Percentiles rank a stretch among this genome's conserved stretches.
These are phyloP conservation scores for Zaprionus capensis DNA, from an alignment of 1,140 invertebrate species.

Conservation along the genomic window DNA sequence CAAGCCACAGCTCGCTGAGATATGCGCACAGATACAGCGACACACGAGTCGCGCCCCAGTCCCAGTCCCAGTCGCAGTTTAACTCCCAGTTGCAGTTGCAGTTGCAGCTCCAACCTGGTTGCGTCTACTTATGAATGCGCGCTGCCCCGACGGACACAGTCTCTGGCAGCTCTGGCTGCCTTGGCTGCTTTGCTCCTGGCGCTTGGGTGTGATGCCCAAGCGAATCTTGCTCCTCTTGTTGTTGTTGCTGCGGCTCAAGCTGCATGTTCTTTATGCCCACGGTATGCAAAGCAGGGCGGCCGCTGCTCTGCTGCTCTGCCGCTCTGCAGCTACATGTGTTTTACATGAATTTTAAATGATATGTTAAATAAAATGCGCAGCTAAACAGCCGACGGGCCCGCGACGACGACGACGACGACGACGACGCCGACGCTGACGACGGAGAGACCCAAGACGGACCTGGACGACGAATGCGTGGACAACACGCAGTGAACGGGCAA, in stretches of 20 bases:
- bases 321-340: conserved; percentile 73
- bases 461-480: conserved; percentile 41
- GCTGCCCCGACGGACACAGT: conserved; percentile 35
- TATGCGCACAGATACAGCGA: conserved; percentile 45
- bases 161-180: not conserved
- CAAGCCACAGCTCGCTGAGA: conserved; percentile 23
- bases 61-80: conserved; percentile 13
- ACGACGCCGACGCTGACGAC: conserved; percentile 28
- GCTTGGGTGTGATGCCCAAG: conserved; percentile 71
- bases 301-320: conserved; percentile 9
- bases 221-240: conserved; percentile 8
- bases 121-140: conserved; percentile 67
- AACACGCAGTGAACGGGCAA: conserved; percentile 42
- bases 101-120: conserved; percentile 34
- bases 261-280: conserved; percentile 74
- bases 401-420: conserved; percentile 21
- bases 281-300: conserved; percentile 73
- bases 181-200: conserved; percentile 56
- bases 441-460: conserved; percentile 4
- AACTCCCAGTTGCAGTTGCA: conserved; percentile 32
- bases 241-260: conserved; percentile 21
- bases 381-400: conserved; percentile 70
- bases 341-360: conserved; percentile 84
- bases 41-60: conserved; percentile 1
- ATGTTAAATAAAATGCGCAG: conserved; percentile 83